These are phyloP conservation scores for Phortica okadai DNA, from an alignment of 2,888 invertebrate genomes.

Conservation along the genomic window DNA sequence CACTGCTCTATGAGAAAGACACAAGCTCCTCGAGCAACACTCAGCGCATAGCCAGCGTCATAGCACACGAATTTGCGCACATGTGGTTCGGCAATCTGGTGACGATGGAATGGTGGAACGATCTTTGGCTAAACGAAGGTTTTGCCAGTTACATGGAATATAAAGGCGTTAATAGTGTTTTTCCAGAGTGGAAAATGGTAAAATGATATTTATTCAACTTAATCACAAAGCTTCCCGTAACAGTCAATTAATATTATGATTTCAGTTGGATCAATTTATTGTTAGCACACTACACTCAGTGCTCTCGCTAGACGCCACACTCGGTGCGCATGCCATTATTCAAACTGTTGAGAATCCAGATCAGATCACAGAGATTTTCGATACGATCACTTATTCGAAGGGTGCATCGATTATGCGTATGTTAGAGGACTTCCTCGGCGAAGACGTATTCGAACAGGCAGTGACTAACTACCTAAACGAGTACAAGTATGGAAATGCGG, in stretches of 20 bases:
- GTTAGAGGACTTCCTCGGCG: constrained; percentile 87
- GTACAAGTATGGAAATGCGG: constrained; percentile 86
- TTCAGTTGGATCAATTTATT: constrained; percentile 87
- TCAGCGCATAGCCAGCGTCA: constrained; percentile 86
- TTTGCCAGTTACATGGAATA: constrained; percentile 95
- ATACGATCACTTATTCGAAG: constrained; percentile 94
- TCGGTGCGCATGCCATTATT: constrained; percentile 93
- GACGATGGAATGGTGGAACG: constrained; percentile 96
- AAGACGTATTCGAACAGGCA: constrained; percentile 84
- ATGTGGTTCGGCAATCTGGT: constrained; percentile 96
- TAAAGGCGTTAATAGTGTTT: constrained; percentile 83
- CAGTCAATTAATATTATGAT: not conserved
- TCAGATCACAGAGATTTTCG: constrained; percentile 94
- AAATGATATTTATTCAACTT: not conserved
- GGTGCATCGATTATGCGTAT: constrained; percentile 92
- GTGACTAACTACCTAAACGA: constrained; percentile 86
- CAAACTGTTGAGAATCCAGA: constrained; percentile 90
- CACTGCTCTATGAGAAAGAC: constrained; percentile 85
- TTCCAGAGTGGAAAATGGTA: constrained; percentile 90
- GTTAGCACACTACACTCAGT: constrained; percentile 85
- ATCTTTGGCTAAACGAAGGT: constrained; percentile 95
- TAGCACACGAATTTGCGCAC: constrained; percentile 96
- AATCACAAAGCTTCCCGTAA: not conserved
- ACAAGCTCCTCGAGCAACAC: constrained; percentile 87
- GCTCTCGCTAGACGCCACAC: constrained; percentile 84